phyloP scores from a whole-genome alignment of 1,140 invertebrate species.

The Drosophila burlai region DNA sequence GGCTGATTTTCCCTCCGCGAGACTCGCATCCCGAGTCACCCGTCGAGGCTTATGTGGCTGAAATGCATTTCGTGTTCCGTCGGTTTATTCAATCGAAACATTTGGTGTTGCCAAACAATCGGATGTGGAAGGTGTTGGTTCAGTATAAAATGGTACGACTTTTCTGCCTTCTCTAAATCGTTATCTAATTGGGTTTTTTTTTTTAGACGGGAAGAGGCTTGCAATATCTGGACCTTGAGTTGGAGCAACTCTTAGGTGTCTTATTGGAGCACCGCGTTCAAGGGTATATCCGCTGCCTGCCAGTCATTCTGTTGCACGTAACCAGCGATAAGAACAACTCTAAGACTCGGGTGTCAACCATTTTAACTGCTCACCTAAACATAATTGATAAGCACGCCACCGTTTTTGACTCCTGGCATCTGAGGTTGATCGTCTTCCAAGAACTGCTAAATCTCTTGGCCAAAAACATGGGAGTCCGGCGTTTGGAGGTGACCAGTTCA shows the following conservation, averaged over 20 bases:
- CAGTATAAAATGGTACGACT: constrained; percentile 45
- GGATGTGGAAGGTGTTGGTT: constrained; percentile 57
- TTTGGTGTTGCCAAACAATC: constrained; percentile 37
- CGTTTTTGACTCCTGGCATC: constrained; percentile 43
- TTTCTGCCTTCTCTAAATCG: neutral
- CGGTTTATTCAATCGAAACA: constrained; percentile 12
- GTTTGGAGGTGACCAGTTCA: constrained; percentile 1
- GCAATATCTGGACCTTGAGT: constrained; percentile 27
- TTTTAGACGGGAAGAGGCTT: constrained; percentile 7
- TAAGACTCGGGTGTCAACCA: neutral
- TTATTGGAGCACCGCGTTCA: constrained; percentile 30
- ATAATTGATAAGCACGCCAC: constrained; percentile 22
- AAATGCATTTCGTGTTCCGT: constrained; percentile 51
- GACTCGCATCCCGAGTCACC: neutral
- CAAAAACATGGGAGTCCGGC: constrained; percentile 24
- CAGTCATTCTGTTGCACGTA: constrained; percentile 47
- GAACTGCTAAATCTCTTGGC: constrained; percentile 29
- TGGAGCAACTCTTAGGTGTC: constrained; percentile 31
- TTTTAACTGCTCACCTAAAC: constrained; percentile 29
- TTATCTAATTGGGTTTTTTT: neutral
- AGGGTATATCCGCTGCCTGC: constrained; percentile 29
- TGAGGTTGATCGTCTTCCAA: constrained; percentile 37
- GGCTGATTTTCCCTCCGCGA: neutral
- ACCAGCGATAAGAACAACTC: neutral
- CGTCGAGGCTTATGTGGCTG: constrained; percentile 6